Evolutionary conservation across 2,888 invertebrate species (phyloP).

Genomic region (Amphipyra tragopoginis): DNA sequence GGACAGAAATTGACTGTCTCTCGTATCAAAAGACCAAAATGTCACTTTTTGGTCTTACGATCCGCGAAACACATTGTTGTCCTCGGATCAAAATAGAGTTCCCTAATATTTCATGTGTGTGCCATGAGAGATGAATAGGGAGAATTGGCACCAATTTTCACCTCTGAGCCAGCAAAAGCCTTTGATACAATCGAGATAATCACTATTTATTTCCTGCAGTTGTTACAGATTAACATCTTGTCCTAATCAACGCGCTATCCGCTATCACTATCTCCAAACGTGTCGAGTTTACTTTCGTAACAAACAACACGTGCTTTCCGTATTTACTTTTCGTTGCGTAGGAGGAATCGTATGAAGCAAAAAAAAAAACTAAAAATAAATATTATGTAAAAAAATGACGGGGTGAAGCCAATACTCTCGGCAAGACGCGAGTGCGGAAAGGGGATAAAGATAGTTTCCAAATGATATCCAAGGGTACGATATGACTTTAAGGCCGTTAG

Average conservation of each 20-base stretch:
- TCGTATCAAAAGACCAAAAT: too few species aligned
- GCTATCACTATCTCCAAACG: not conserved
- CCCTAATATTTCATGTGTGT: too few species aligned
- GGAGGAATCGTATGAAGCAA: too few species aligned
- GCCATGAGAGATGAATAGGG: not conserved
- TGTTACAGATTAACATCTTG: too few species aligned
- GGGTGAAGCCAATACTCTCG: not conserved
- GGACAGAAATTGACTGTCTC: too few species aligned
- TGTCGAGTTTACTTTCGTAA: not conserved
- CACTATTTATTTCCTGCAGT: too few species aligned
- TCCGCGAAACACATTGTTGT: not conserved
- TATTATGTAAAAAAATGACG: not conserved
- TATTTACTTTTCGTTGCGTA: not conserved
- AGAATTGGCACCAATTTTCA: not conserved
- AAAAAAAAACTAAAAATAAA: too few species aligned
- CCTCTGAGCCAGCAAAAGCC: too few species aligned
- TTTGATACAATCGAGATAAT: too few species aligned
- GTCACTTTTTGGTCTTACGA: not conserved
- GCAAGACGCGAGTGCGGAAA: not conserved
- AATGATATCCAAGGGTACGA: not conserved
- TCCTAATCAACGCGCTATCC: not conserved
- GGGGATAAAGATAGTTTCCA: not conserved
- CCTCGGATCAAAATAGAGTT: not conserved
- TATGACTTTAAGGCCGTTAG: not conserved
- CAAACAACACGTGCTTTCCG: constrained; percentile 12